These are phyloP conservation scores for Rhinatrema bivittatum DNA, from an alignment of 2,797 vertebrate genomes.

Conservation along the genomic window DNA sequence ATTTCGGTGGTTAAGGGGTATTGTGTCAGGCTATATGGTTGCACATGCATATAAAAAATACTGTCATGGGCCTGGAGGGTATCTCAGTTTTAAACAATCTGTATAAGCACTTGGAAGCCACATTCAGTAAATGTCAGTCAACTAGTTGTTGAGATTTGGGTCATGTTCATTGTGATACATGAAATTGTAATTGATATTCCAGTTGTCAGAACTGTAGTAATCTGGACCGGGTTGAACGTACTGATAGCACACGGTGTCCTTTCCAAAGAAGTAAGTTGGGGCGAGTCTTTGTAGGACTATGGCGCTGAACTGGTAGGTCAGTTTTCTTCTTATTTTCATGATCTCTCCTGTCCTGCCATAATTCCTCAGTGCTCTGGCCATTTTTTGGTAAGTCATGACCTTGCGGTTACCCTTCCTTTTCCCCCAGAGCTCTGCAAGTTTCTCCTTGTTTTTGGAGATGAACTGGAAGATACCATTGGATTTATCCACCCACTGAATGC, in stretches of 20 bases:
- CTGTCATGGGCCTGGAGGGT: no score
- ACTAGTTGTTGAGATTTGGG: no score
- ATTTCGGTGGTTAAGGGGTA: no score
- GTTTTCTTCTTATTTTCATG: slow-evolving; percentile 85
- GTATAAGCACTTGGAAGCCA: no score
- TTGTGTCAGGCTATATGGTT: no score
- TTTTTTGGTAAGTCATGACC: slow-evolving; percentile 98
- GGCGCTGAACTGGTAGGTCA: slow-evolving; percentile 94
- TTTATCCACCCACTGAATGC: slow-evolving; percentile 94
- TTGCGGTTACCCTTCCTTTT: slow-evolving; percentile 95
- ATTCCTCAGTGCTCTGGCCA: slow-evolving; percentile 95
- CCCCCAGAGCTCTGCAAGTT: slow-evolving; percentile 91
- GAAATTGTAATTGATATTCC: slow-evolving; percentile 68
- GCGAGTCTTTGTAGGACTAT: slow-evolving; percentile 78
- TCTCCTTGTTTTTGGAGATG: slow-evolving; percentile 96
- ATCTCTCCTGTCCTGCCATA: slow-evolving; percentile 95
- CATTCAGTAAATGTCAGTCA: no score
- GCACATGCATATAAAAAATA: no score
- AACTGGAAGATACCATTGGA: slow-evolving; percentile 88
- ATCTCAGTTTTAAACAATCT: no score
- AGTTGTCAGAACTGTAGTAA: slow-evolving; percentile 49
- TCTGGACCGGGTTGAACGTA: slow-evolving; percentile 47
- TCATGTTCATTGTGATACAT: slow-evolving; percentile 58
- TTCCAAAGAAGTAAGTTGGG: slow-evolving; percentile 41
- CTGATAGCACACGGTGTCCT: slow-evolving; percentile 47